Evolutionary conservation across 2,797 vertebrate species (phyloP).

Genomic region (Aphelocoma californica): DNA sequence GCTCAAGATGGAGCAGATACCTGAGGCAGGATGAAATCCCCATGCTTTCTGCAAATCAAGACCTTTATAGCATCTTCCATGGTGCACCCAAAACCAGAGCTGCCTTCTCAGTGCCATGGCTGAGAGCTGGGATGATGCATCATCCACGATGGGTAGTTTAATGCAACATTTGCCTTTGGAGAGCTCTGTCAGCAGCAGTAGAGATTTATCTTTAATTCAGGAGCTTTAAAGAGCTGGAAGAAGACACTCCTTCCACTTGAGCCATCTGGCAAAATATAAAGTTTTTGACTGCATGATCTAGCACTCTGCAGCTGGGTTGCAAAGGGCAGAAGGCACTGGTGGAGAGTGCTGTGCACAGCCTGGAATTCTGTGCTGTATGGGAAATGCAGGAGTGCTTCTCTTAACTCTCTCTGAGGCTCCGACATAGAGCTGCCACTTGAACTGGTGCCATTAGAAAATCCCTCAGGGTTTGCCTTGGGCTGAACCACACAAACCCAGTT

Average conservation of each 20-base stretch:
- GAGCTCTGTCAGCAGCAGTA: neutral
- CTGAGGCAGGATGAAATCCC: neutral
- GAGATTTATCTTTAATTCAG: neutral
- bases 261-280: neutral
- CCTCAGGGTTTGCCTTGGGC: neutral
- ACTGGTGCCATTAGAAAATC: neutral
- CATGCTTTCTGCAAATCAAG: neutral
- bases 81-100: neutral
- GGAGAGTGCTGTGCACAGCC: neutral
- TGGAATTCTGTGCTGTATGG: neutral
- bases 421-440: neutral
- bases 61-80: neutral
- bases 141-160: rapidly evolving
- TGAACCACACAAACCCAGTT: neutral
- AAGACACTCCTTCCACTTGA: neutral
- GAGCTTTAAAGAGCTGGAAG: neutral
- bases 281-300: neutral
- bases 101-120: neutral
- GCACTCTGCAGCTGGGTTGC: rapidly evolving
- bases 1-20: neutral
- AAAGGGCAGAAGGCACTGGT: neutral
- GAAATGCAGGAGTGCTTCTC: neutral
- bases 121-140: neutral
- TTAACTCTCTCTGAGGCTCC: neutral
- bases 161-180: neutral